Percentiles rank a stretch among this genome's conserved stretches.
Conservation (phyloP, 2,888 invertebrate species). For the Ennomos quercinarius region DNA sequence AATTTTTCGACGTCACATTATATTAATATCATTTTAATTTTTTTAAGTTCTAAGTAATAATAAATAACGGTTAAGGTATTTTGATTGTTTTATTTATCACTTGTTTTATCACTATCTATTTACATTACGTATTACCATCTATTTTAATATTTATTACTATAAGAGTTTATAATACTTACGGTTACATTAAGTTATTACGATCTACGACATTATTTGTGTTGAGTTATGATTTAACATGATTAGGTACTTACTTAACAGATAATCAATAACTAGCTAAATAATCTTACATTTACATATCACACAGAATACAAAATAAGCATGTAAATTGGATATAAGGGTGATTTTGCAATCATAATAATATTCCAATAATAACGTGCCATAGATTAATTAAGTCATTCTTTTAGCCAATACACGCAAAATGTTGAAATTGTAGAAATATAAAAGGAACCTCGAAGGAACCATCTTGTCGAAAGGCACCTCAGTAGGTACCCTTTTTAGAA, state of each 20-base stretch:
- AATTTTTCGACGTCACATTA: no score
- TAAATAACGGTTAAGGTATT: conserved; percentile 15
- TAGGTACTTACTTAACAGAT: not conserved
- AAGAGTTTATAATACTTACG: not conserved
- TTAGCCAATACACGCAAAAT: no score
- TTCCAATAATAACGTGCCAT: conserved; percentile 34
- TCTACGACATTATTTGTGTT: not conserved
- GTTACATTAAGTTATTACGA: not conserved
- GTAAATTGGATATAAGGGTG: no score
- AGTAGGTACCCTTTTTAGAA: no score
- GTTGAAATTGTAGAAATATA: no score
- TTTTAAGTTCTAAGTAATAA: not conserved
- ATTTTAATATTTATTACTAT: not conserved
- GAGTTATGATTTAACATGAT: conserved; percentile 1
- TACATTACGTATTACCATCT: conserved; percentile 19
- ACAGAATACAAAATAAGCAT: conserved; percentile 51
- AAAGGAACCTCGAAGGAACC: no score
- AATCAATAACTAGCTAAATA: conserved; percentile 11
- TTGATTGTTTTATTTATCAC: conserved; percentile 29
- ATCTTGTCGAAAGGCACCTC: no score
- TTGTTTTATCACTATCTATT: conserved; percentile 23
- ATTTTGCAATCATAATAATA: conserved; percentile 42
- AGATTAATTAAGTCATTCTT: not conserved
- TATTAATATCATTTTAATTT: no score
- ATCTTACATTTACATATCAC: conserved; percentile 70